Evolutionary conservation across 2,888 invertebrate species (phyloP), one percentile per base, ranked within the genome.

Genomic region (Eupithecia inturbata): DNA sequence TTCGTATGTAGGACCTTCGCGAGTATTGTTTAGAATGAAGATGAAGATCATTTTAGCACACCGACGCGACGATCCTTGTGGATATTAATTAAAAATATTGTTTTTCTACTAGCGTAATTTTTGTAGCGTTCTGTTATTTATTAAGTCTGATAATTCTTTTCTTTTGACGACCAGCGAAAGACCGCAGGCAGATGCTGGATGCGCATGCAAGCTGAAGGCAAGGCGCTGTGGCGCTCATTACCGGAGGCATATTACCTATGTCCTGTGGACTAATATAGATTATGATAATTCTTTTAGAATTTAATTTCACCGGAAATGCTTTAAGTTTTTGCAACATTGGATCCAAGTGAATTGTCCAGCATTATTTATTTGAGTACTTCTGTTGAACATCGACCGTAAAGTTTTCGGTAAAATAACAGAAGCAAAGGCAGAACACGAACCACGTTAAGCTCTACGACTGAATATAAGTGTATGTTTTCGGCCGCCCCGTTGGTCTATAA

Each of bases 401-500:
- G 22, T 57, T 26, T 57, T 26, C 57, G 26, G 12, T 57, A 57
- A 26, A 26, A 71, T 73, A 64, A 73, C 67, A 45, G 71, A 69
- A 75, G 72, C 73, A 75, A 39, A 75, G 71, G 70, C 53, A 70
- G 68, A 73, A 73, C 73, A 72, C 69, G 71, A 67, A 71, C 71
- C 72, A 62, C 68, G 72, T 49, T 19, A 45, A 60, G 16, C 31
- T 33, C 68, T 60, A 31, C 73, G 33, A 60, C 66, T 31, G 60
- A 68, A 69, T 73, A 19, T 41, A 33, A 14, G 26, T 12, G 66
- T 68, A 53, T 76, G 68, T 77, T 71, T 64, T 49, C 41, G 72
- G 60, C 64, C 36, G 68, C 73, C 74, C 62, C 70, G 74, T 80
- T 77, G 75, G 36, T 77, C 68, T 85, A 86, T 87, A 85, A 87